Evolutionary conservation across 2,888 invertebrate species (phyloP).

Genomic region (Aplocera efformata): DNA sequence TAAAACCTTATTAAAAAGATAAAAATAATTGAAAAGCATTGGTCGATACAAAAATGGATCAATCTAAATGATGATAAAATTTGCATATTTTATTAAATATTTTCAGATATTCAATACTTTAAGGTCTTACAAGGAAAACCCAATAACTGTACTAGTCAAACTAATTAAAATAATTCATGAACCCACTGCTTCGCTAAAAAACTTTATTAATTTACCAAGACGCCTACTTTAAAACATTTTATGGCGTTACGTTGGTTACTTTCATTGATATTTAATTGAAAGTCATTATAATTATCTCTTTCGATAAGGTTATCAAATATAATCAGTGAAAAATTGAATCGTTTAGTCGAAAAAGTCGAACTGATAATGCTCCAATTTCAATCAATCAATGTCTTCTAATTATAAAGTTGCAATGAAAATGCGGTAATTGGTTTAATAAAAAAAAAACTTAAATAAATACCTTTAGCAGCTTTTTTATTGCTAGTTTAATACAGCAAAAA

Average conservation of each 20-base stretch:
- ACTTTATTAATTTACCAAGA: background rate
- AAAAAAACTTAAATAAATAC: no score
- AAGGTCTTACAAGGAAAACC: no score
- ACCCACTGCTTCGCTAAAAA: background rate
- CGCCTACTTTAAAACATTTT: background rate
- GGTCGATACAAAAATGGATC: no score
- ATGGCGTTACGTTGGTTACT: constrained; percentile 11
- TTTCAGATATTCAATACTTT: no score
- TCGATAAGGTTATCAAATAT: constrained; percentile 19
- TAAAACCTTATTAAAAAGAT: no score
- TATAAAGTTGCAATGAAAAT: background rate
- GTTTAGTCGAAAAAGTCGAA: constrained; percentile 17
- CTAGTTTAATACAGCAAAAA: no score
- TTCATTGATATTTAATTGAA: constrained; percentile 27
- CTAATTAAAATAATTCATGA: background rate
- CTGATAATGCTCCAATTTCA: constrained; percentile 17
- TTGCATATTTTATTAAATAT: no score
- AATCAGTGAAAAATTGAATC: constrained; percentile 20
- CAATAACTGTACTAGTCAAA: no score
- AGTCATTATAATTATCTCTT: constrained; percentile 18
- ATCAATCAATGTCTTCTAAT: constrained; percentile 18
- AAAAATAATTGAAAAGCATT: no score
- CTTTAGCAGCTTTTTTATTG: no score
- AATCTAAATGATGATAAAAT: no score
- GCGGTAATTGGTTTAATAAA: no score